Evolutionary conservation across 1,140 invertebrate genomes (phyloP).

Genomic region (Aporrectodea caliginosa): DNA sequence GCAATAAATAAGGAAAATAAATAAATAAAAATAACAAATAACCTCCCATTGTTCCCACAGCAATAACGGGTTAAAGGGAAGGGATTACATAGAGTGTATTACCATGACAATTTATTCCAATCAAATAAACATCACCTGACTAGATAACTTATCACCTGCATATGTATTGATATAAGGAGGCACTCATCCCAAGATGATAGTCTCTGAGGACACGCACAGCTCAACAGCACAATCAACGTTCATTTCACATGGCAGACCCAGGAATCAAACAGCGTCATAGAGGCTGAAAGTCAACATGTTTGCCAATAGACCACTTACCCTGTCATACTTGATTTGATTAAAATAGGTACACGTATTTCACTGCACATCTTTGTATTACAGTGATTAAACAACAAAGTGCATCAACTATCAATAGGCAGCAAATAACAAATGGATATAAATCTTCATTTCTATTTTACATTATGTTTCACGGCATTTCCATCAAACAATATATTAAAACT

Average conservation of each 20-base stretch:
- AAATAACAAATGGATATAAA: too few relatives aligned
- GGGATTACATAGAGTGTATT: not conserved
- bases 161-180: not conserved
- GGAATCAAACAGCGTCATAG: too few relatives aligned
- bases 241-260: too few relatives aligned
- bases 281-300: not conserved
- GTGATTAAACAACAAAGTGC: too few relatives aligned
- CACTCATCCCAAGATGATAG: not conserved
- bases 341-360: not conserved
- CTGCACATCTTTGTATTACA: not conserved
- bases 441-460: too few relatives aligned
- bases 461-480: too few relatives aligned
- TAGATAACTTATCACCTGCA: not conserved
- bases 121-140: not conserved
- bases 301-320: not conserved
- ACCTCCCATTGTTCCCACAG: not conserved
- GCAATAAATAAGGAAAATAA: not conserved
- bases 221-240: too few relatives aligned
- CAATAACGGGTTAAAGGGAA: too few relatives aligned
- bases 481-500: too few relatives aligned
- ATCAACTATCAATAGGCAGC: too few relatives aligned
- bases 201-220: not conserved
- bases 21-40: not conserved
- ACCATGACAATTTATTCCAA: not conserved
- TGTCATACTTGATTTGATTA: not conserved